Evolutionary conservation across 2,797 vertebrate species (phyloP).

Genomic region (Enteromius unitaeniatus): DNA sequence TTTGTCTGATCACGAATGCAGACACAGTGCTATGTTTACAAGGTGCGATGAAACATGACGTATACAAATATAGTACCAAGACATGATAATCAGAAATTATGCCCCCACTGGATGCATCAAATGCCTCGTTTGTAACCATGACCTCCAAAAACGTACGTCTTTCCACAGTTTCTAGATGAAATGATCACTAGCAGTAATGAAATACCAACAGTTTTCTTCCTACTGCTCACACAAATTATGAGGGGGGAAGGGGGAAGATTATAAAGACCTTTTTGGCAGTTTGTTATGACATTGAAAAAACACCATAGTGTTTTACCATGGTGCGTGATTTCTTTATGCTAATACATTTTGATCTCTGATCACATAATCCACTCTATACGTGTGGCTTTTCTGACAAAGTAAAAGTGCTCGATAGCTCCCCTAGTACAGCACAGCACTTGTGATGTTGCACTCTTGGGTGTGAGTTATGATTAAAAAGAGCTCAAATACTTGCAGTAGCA

Average conservation of each 20-base stretch:
- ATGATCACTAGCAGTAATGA: neutral
- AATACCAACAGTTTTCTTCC: neutral
- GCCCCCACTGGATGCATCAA: too few species aligned
- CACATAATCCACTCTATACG: neutral
- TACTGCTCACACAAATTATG: neutral
- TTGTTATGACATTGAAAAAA: neutral
- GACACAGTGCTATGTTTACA: too few species aligned
- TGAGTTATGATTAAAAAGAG: neutral
- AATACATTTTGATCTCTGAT: neutral
- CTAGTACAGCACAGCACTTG: neutral
- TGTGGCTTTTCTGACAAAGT: neutral
- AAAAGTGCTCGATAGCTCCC: neutral
- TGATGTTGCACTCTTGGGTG: neutral
- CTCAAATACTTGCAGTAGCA: neutral
- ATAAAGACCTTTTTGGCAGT: neutral
- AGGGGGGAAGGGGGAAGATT: neutral
- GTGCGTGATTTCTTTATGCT: neutral
- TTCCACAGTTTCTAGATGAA: too few species aligned
- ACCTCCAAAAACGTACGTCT: too few species aligned
- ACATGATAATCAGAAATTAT: too few species aligned
- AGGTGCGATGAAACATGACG: too few species aligned
- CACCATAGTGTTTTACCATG: neutral
- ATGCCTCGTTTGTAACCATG: too few species aligned
- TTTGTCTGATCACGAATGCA: too few species aligned
- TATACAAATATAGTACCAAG: too few species aligned